Percentiles rank a stretch among this genome's conserved stretches.
These are phyloP conservation scores for Theonella swinhoei DNA, from an alignment of 37 sponge, comb jelly and placozoan genomes.

Conservation along the genomic window DNA sequence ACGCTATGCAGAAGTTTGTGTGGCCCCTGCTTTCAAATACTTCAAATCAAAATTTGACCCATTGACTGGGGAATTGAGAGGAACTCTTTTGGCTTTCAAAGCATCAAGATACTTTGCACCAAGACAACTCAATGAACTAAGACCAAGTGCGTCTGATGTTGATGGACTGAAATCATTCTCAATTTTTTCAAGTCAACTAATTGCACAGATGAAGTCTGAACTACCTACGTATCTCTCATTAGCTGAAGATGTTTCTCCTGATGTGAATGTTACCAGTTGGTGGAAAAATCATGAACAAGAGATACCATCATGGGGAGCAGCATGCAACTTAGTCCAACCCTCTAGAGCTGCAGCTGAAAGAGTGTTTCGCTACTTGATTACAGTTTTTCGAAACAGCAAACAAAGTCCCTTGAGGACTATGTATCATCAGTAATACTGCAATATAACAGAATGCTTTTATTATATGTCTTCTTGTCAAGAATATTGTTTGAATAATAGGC, in stretches of 20 bases:
- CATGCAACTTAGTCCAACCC: too few species aligned
- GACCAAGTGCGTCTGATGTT: conserved; percentile 11
- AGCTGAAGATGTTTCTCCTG: conserved; percentile 15
- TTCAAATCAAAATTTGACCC: conserved; percentile 22
- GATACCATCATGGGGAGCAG: too few species aligned
- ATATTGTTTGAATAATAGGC: too few species aligned
- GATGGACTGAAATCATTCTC: not conserved
- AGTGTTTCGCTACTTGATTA: not conserved
- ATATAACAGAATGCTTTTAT: too few species aligned
- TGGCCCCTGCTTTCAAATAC: conserved; percentile 10
- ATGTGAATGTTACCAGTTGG: not conserved
- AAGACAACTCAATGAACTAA: conserved; percentile 1
- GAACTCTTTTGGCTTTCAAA: conserved; percentile 13
- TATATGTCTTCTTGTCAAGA: not conserved
- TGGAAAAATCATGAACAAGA: too few species aligned
- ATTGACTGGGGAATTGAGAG: not conserved
- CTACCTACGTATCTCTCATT: conserved; percentile 21
- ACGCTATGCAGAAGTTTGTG: conserved; percentile 10
- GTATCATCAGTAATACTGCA: too few species aligned
- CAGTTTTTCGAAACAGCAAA: too few species aligned
- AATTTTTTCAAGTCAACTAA: not conserved
- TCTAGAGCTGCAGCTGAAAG: too few species aligned
- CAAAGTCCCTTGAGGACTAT: too few species aligned
- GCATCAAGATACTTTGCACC: conserved; percentile 29
- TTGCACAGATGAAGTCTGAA: not conserved